Base-by-base conservation (phyloP, 2,888 invertebrate genomes). In the Ectemnius continuus region DNA sequence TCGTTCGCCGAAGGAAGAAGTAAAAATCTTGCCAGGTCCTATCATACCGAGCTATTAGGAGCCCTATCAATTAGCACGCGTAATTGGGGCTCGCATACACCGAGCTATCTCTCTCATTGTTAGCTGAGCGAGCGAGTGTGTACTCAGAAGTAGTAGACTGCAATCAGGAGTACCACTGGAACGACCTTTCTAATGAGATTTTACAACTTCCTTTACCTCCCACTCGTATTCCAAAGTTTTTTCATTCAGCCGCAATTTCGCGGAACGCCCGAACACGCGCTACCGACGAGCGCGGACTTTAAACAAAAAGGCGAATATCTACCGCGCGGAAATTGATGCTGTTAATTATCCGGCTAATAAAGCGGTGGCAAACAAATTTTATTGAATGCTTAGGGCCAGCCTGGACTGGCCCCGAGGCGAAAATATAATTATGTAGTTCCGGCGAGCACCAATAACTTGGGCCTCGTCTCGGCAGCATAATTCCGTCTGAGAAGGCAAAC, bases 171-270 rank as follows among this genome's bases (percentile, higher is more conserved):
- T 58, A 26, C 18, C 58, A 62, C 64, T 60, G 67, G 58, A 78
- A 70, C 64, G 70, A 63, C 61, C 66, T 26, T 20, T 65, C 65
- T 75, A 79, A 79, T 73, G 75, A 64, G 75, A 75, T 79, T 75
- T 70, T 75, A 65, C 70, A 64, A 60, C 61, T 75, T 63, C n/a
- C 61, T 60, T 65, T 70, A 23, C 48, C 45, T 23, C 61, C 18
- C 58, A 52, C 58, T 70, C 66, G 56, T 65, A 57, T 66, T 18
- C 46, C 59, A 57, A 75, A 75, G 69, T 78, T 78, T 79, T 72
- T 70, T 78, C 72, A 78, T 78, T 78, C 75, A 75, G 59, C 78
- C 36, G 36, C 36, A 36, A 36, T 36, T 36, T 36, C 36, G 36
- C 36, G 11, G 36, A 36, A 36, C 36, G 8, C 36, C 36, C 36